Base-by-base conservation (phyloP, 2,888 invertebrate genomes). In the Dicranocentrus wangi region DNA sequence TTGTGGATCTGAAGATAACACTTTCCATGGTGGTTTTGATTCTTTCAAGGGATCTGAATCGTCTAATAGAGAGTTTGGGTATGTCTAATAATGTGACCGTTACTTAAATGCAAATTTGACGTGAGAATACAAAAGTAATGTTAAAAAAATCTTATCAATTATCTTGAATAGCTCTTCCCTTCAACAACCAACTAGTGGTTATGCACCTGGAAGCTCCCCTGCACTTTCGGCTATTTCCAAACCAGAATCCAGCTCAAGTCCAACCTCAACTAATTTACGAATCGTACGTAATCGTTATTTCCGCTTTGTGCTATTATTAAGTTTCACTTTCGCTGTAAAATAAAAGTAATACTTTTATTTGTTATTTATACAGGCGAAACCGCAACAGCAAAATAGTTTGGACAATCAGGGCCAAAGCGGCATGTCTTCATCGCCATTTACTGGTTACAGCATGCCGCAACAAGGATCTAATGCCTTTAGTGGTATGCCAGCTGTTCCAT, bases 171-270 rank as follows among this genome's bases (percentile, higher is more conserved):
- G 83, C 10, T 70, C 82, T 71, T 77, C 80, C 19, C 68, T 85
- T 42, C 82, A 83, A 47, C 84, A 83, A 76, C 78, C 83, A 8
- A 58, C 71, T 1, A 76, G 79, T 77, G 85, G 85, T n/a, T 86
- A 83, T 47, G 80, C 82, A 5, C 81, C 84, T 7, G 82, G 82
- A 21, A 71, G 68, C 23, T 82, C 84, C 55, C 84, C 86, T 1
- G 82, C 85, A 13, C 51, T 86, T 32, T 79, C 85, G 21, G 85
- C 84, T 0, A 86, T 86, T 72, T 84, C 85, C 13, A 86, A 86
- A 75, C 86, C 86, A n/a, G 86, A 86, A 21, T 84, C 85, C 1
- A 85, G 85, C 39, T 81, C 85, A 42, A 86, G 85, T 69, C 85
- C 86, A 8, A 85, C 81, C 39, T 77, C 83, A 13, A 60, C 75